Base-by-base conservation (phyloP, 2,113 vertebrate species). In the Forbesichthys papilliferus region DNA sequence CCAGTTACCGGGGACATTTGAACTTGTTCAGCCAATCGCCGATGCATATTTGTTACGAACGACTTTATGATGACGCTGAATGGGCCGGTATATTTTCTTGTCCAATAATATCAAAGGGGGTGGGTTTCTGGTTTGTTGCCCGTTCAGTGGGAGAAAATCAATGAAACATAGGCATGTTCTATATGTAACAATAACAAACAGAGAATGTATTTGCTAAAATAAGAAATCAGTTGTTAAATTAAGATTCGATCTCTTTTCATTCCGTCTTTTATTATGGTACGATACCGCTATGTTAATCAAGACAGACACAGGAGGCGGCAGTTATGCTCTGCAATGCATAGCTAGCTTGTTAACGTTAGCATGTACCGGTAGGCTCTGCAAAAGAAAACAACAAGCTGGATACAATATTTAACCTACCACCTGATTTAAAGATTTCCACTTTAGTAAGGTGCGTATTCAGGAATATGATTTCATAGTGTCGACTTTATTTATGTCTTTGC, bases 301-400 rank as follows among this genome's bases (percentile, higher is more conserved):
- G 11, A 55, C 14, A 52, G 49, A 52, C 49, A 52, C 10, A 14
- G 13, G 13, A 14, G 4, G 13, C 55, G 9, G n/a, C 5, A 51
- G 27, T 6, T n/a, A 12, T 13, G 47, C 7, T 11, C 8, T 20
- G 80, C 77, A 80, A 74, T 9, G 76, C 69, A 78, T 11, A 33
- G 56, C 56, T 58, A 33, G 56, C 56, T 58, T n/a, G 3, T 14
- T 54, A 67, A 61, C 52, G 64, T 79, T 85, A 88, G 81, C 86
- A 83, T 82, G 81, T 20, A 20, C 20, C 20, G 1, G 20, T 4
- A 53, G 27, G 27, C 27, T 27, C 27, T 33, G 48, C 63, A 46
- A 58, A 71, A 11, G 16, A 64, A 60, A 51, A 5, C 10, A 48
- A 13, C 10, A 53, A 7, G 10, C 9, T 66, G 68, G 61, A 65